Percentiles rank a stretch among this genome's conserved stretches.
These are phyloP conservation scores for Urocitellus parryii DNA, from an alignment of 2,113 vertebrate genomes.

Conservation along the genomic window DNA sequence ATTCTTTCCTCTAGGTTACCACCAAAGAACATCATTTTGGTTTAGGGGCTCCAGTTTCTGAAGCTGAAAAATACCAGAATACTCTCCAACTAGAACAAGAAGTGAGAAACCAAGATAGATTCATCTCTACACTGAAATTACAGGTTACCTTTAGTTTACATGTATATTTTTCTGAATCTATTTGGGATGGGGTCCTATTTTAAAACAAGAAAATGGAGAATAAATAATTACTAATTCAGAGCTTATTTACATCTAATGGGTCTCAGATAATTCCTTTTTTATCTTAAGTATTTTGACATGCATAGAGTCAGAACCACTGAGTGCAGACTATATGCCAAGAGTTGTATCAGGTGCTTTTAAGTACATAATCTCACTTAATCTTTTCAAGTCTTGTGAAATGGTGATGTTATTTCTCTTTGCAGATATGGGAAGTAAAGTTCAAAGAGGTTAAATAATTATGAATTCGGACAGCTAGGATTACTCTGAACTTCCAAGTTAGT, in stretches of 20 bases:
- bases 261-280: constrained; percentile 63
- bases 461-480: constrained; percentile 22
- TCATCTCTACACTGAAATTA: constrained; percentile 81
- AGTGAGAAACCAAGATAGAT: constrained; percentile 81
- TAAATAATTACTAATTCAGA: constrained; percentile 61
- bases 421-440: constrained; percentile 40
- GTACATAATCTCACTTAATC: constrained; percentile 17
- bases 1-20: constrained; percentile 75
- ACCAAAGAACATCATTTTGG: constrained; percentile 83
- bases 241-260: constrained; percentile 15
- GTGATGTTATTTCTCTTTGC: neutral
- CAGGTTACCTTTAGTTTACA: constrained; percentile 78
- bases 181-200: constrained; percentile 47
- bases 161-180: constrained; percentile 56
- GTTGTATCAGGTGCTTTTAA: neutral
- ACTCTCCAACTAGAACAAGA: constrained; percentile 81
- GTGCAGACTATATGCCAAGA: neutral
- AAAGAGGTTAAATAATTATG: constrained; percentile 28
- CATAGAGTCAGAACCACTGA: neutral
- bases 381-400: constrained; percentile 11
- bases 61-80: constrained; percentile 81
- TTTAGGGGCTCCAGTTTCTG: constrained; percentile 81
- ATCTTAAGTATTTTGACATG: constrained; percentile 42
- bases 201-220: constrained; percentile 41
- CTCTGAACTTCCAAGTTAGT: neutral